Percentiles rank a stretch among this genome's conserved stretches.
phyloP scores from a whole-genome alignment of 2,888 invertebrate genomes.

The Cantharis nigra region DNA sequence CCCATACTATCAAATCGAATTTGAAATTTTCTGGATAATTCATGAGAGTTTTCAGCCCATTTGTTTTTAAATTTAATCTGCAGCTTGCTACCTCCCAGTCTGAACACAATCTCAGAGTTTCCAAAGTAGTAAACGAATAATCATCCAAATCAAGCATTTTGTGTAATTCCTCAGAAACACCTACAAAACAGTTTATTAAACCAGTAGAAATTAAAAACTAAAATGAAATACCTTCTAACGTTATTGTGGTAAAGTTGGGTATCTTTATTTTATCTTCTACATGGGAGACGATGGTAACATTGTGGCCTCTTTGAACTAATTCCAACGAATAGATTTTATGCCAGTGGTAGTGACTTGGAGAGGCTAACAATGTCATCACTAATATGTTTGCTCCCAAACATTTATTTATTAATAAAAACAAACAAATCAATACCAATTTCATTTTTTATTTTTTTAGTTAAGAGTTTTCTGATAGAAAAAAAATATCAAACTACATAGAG shows the following conservation, averaged over 20 bases:
- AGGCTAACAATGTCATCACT: conserved; percentile 9
- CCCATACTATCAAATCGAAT: conserved; percentile 38
- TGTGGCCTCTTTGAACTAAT: conserved; percentile 18
- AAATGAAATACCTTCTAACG: conserved; percentile 23
- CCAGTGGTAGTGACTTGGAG: conserved; percentile 30
- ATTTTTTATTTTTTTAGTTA: not conserved
- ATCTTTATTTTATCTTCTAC: conserved; percentile 5
- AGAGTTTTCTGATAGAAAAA: no score
- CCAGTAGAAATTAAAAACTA: no score
- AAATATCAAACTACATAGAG: no score
- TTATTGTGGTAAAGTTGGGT: conserved; percentile 19
- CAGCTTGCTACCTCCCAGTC: conserved; percentile 9
- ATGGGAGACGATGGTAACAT: conserved; percentile 21
- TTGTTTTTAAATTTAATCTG: conserved; percentile 24
- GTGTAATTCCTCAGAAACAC: not conserved
- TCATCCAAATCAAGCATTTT: not conserved
- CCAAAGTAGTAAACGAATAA: not conserved
- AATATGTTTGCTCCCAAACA: conserved; percentile 24
- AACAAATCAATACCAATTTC: not conserved
- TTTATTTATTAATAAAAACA: not conserved
- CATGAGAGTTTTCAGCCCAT: conserved; percentile 24
- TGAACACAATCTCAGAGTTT: not conserved
- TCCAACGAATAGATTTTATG: conserved; percentile 10
- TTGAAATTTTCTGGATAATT: conserved; percentile 34
- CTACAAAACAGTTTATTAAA: not conserved